Base-by-base conservation (phyloP, 92 coral and sea anemone genomes). In the Zoanthus sociatus region DNA sequence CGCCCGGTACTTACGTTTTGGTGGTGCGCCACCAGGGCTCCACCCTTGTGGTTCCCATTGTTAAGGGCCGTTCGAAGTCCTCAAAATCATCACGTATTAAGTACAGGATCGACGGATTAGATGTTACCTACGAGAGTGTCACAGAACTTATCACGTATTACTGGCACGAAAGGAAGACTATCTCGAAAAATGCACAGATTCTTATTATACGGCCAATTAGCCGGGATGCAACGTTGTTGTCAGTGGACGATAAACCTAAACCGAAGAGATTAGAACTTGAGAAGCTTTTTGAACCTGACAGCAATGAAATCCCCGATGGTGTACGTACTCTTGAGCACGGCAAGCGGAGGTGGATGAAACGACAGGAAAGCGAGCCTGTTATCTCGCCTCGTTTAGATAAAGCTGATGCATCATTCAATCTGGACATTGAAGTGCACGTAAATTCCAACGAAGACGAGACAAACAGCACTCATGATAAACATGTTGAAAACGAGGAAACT, bases 1-100 rank as follows among this genome's bases (percentile, higher is more conserved):
- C 88, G 88, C 98, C 99, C 45, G 99, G 99, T 7, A 89, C 92
- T 79, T 97, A 93, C 76, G 92, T 93, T 70, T 78, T 97, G 66
- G 95, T 94, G 47, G 93, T 97, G 18, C 94, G 98, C 53, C 78
- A 90, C 84, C 90, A 94, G 31, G 86, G 91, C 17, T 74, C 84
- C 16, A 87, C 98, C 5, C 87, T 92, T 7, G 97, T 95, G 73
- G 83, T 95, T 6, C 98, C 98, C 0, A 92, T 97, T 10, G 77
- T 87, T 26, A 96, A 94, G 44, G 91, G 93, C 11, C 86, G 84
- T 13, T 78, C 89, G 5, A 95, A 91, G 73, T 91, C 95, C 15
- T 93, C 98, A 7, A 95, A 95, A 89, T 95, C 94, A 9, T 91
- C 92, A 45, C 92, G 98, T 37, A 93, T 95, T 64, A 97, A 97